phyloP scores from a whole-genome alignment of 1,140 invertebrate genomes.

The Drosophila navojoa region DNA sequence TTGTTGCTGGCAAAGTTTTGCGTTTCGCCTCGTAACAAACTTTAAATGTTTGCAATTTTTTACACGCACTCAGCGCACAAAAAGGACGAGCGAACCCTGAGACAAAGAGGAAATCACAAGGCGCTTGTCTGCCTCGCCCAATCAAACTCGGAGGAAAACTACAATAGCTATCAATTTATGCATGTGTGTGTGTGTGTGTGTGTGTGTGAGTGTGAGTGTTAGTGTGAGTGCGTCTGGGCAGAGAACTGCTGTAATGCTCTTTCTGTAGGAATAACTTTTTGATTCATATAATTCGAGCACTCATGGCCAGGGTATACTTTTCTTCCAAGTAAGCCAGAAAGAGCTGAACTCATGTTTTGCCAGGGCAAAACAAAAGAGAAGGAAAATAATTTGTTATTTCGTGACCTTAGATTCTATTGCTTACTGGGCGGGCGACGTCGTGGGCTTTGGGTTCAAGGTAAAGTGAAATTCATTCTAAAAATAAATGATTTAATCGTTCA shows the following conservation, averaged over 20 bases:
- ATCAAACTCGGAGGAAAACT: constrained; percentile 37
- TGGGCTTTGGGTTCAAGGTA: too few species aligned
- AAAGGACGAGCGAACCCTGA: not conserved
- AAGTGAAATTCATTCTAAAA: too few species aligned
- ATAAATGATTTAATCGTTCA: too few species aligned
- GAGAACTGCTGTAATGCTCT: not conserved
- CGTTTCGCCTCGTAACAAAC: constrained; percentile 45
- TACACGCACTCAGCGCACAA: constrained; percentile 17
- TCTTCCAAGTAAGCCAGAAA: too few species aligned
- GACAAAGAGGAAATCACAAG: constrained; percentile 52
- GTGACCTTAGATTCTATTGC: too few species aligned
- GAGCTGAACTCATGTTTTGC: too few species aligned
- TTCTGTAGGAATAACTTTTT: too few species aligned
- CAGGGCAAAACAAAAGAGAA: too few species aligned
- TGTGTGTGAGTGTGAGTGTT: not conserved
- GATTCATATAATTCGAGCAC: too few species aligned
- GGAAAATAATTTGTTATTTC: too few species aligned
- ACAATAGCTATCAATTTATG: constrained; percentile 9
- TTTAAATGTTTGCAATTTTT: constrained; percentile 73
- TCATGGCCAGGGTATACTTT: too few species aligned
- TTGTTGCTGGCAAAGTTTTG: constrained; percentile 16
- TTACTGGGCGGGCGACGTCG: too few species aligned
- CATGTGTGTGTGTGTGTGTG: not conserved
- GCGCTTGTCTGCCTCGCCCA: constrained; percentile 42
- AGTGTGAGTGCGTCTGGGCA: not conserved